These are phyloP conservation scores for Zaprionus africanus DNA, from an alignment of 1,140 invertebrate species.

Conservation along the genomic window DNA sequence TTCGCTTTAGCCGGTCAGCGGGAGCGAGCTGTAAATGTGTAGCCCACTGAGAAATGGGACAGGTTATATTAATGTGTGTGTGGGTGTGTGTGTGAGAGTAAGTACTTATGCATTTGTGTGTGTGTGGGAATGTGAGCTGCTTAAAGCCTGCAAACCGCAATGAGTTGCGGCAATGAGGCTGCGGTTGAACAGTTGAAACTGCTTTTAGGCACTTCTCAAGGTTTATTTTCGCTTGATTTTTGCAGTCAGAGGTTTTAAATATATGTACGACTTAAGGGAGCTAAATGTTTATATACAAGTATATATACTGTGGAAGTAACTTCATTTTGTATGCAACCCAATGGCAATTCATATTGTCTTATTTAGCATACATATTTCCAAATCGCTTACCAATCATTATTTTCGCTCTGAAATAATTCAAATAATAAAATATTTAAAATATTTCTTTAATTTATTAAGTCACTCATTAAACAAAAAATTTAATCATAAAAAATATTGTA, in stretches of 20 bases:
- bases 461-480: too few species aligned
- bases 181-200: slow-evolving; percentile 40
- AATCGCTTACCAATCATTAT: too few species aligned
- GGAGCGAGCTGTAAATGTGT: slow-evolving; percentile 36
- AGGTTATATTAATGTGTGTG: slow-evolving; percentile 20
- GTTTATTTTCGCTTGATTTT: slow-evolving; percentile 12
- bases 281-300: background rate
- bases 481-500: too few species aligned
- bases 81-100: slow-evolving; percentile 21
- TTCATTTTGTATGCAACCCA: too few species aligned
- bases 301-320: too few species aligned
- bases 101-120: background rate
- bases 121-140: slow-evolving; percentile 22
- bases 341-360: too few species aligned
- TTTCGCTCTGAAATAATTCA: too few species aligned
- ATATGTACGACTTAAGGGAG: background rate
- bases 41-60: slow-evolving; percentile 27
- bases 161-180: slow-evolving; percentile 37
- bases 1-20: slow-evolving; percentile 75
- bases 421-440: too few species aligned
- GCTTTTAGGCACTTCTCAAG: slow-evolving; percentile 22
- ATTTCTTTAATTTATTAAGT: too few species aligned
- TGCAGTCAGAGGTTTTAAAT: background rate
- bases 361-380: too few species aligned
- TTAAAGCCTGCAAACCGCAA: slow-evolving; percentile 67